Base-by-base conservation (phyloP, 2,797 vertebrate genomes). In the Microctenopoma stevenorrisi region DNA sequence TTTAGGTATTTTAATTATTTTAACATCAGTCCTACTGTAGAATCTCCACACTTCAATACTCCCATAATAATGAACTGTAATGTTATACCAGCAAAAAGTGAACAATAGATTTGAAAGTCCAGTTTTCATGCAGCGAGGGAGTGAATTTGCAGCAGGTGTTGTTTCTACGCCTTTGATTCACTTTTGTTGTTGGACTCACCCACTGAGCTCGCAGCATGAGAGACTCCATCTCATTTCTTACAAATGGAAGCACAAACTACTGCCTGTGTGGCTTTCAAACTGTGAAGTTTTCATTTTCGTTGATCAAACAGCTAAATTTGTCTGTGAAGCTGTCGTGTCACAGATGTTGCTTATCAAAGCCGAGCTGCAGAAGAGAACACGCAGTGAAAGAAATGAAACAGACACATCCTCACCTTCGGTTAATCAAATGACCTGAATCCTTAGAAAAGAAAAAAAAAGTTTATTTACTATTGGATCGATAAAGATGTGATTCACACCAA, bases 271-370 rank as follows among this genome's bases (percentile, higher is more conserved):
- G 48, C 64, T 84, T 72, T 85, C 68, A 70, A 54, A 71, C 67
- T 43, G 61, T 67, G 72, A 47, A 14, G 46, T 80, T 77, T 79
- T 76, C 74, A 64, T 80, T 81, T 77, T 15, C 48, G n/a, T 53
- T 83, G 76, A 88, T 89, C 80, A 86, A 85, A 86, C 72, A n/a
- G 77, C 67, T 48, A 52, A 60, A 61, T 62, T 60, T 61, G 62
- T 64, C 42, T 54, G 54, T 54, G 47, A 65, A 57, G 67, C 64
- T 22, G 22, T 33, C 0, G 30, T 47, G 66, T 53, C 68, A 64
- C 76, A 58, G 61, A 76, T 53, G 76, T 53, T 49, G 50, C 53
- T 46, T 47, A 66, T 84, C 72, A 86, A 78, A 85, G 81, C 35
- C 0, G 52, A 60, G 76, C 58, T 7, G 46, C 33, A 33, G 50